These are phyloP conservation scores for Zeugodacus cucurbitae DNA, from an alignment of 1,140 invertebrate species.

Conservation along the genomic window DNA sequence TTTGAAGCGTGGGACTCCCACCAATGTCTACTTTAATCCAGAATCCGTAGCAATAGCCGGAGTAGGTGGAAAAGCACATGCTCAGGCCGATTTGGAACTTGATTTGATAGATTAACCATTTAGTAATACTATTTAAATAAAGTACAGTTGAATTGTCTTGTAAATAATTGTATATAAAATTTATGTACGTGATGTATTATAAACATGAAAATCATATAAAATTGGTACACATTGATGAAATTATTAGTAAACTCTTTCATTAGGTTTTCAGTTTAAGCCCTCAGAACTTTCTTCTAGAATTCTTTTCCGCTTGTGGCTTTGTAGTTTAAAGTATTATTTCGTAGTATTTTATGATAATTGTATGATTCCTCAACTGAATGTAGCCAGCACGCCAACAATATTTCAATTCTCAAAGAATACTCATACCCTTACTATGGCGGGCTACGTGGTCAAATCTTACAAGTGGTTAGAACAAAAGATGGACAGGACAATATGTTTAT, in stretches of 20 bases:
- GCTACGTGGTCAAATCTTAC: slow-evolving; percentile 72
- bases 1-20: slow-evolving; percentile 68
- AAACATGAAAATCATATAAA: not conserved
- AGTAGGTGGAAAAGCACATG: slow-evolving; percentile 76
- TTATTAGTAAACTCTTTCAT: not conserved
- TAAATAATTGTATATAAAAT: slow-evolving; percentile 14
- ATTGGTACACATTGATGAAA: not conserved
- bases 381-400: not conserved
- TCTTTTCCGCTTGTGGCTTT: slow-evolving; percentile 6
- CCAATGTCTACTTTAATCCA: slow-evolving; percentile 72
- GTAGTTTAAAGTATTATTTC: not conserved
- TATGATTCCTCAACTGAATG: not conserved
- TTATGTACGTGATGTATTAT: not conserved
- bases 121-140: not conserved
- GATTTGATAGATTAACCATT: slow-evolving; percentile 60
- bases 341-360: not conserved
- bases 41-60: slow-evolving; percentile 76
- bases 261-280: not conserved
- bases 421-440: slow-evolving; percentile 72
- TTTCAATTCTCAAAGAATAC: not conserved
- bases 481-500: slow-evolving; percentile 69
- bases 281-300: not conserved
- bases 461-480: slow-evolving; percentile 69
- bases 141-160: not conserved
- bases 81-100: slow-evolving; percentile 72